Evolutionary conservation across 2,888 invertebrate genomes (phyloP), one percentile per base, ranked within the genome.

Genomic region (Ophion costatus): DNA sequence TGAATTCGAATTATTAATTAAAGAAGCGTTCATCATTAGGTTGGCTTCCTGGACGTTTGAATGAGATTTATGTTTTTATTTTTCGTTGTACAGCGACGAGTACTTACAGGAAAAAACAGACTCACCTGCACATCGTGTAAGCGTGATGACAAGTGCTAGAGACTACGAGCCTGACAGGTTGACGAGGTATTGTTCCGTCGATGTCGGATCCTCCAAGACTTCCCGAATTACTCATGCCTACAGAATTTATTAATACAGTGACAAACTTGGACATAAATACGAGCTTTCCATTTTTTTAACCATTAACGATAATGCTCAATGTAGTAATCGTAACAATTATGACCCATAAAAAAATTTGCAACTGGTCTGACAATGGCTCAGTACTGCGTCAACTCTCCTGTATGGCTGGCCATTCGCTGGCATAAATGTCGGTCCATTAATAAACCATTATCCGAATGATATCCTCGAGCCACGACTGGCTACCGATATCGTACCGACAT

Each of bases 91-190:
- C 42, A 20, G n/a, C 33, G 11, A 42, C 1, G 42, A 24, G 17
- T 1, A 24, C n/a, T n/a, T n/a, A n/a, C 5, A 51, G n/a, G 17
- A 71, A 22, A n/a, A 56, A 20, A 83, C 5, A 80, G 80, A 90
- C 93, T 92, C 85, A 94, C 93, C 91, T 92, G 93, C 93, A 94
- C 42, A 92, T 89, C 14, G 90, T 89, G 85, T 92, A 93, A 73
- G 98, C 98, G 89, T 97, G 96, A 94, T 98, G 98, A 94, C 98
- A 98, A 89, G 98, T 98, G 91, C 97, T 98, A 94, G 97, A 96
- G 84, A 96, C 95, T 57, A 96, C 95, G 92, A 96, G 94, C 93
- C 95, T 95, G 94, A 95, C 95, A 92, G 95, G 95, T 69, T 95
- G 94, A 81, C 90, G 90, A 56, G 95, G 93, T 94, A 95, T 86